Evolutionary conservation across 2,113 vertebrate species (phyloP).

Genomic region (Datnioides undecimradiatus): DNA sequence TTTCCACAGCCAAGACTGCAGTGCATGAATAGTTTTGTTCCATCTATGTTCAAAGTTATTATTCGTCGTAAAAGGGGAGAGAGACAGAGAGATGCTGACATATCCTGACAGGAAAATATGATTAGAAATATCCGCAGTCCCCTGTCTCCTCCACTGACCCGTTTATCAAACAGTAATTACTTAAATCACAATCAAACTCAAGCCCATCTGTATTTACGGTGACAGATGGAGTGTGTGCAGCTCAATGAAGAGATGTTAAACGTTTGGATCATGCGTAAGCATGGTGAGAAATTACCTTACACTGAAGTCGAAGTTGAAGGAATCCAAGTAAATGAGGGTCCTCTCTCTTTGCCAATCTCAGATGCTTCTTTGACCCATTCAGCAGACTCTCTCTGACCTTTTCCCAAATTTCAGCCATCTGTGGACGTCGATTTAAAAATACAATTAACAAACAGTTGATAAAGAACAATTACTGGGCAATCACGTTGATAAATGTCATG

Average conservation of each 20-base stretch:
- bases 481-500: neutral
- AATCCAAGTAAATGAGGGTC: neutral
- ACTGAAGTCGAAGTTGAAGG: neutral
- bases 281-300: conserved; percentile 12
- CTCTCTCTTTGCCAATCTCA: neutral
- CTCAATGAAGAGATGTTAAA: neutral
- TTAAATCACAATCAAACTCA: conserved; percentile 11
- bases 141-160: conserved; percentile 8
- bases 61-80: conserved; percentile 1
- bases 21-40: neutral
- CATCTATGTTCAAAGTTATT: neutral
- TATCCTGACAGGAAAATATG: neutral
- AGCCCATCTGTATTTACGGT: neutral
- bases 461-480: neutral
- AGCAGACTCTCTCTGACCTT: neutral
- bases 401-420: neutral
- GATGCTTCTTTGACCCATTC: neutral
- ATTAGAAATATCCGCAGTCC: conserved; percentile 29
- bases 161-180: conserved; percentile 25
- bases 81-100: conserved; percentile 24
- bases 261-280: neutral
- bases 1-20: neutral
- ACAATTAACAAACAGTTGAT: neutral
- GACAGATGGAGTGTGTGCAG: neutral
- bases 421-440: neutral